Evolutionary conservation across 35 echinoderm and acorn worm species (phyloP).

Genomic region (Amphiura filiformis): DNA sequence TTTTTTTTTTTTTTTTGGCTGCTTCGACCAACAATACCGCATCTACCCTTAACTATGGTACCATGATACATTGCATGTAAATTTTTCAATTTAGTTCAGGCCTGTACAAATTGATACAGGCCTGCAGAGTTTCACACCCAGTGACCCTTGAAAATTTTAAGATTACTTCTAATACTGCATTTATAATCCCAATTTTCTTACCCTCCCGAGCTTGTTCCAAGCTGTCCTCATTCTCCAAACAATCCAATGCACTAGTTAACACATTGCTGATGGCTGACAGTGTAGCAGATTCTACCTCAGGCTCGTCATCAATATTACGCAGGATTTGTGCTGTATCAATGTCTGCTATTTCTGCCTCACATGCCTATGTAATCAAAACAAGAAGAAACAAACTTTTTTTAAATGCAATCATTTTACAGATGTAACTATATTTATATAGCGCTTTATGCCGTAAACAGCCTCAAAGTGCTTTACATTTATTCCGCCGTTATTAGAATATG

Average conservation of each 20-base stretch:
- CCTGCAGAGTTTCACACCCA: background rate
- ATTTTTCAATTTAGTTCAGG: too few relatives aligned
- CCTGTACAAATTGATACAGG: too few relatives aligned
- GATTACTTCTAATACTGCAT: background rate
- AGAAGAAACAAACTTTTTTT: background rate
- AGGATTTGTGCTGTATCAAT: background rate
- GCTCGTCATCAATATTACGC: background rate
- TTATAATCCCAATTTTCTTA: background rate
- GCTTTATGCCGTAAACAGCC: too few relatives aligned
- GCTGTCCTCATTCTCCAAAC: too few relatives aligned
- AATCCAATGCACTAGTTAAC: background rate
- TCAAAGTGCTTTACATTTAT: too few relatives aligned
- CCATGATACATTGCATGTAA: background rate
- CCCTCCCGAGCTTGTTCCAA: background rate
- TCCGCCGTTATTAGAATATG: too few relatives aligned
- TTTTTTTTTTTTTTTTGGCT: too few relatives aligned
- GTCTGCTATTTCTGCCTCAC: background rate
- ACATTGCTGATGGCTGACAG: background rate
- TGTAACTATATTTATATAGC: background rate
- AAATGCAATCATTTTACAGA: background rate
- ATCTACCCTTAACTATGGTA: background rate
- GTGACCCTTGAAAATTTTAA: background rate
- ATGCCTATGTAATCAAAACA: background rate
- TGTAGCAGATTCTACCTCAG: background rate
- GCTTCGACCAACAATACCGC: too few relatives aligned